Conservation (phyloP, 2,888 invertebrate genomes). For the Hydrotaea cyrtoneurina region DNA sequence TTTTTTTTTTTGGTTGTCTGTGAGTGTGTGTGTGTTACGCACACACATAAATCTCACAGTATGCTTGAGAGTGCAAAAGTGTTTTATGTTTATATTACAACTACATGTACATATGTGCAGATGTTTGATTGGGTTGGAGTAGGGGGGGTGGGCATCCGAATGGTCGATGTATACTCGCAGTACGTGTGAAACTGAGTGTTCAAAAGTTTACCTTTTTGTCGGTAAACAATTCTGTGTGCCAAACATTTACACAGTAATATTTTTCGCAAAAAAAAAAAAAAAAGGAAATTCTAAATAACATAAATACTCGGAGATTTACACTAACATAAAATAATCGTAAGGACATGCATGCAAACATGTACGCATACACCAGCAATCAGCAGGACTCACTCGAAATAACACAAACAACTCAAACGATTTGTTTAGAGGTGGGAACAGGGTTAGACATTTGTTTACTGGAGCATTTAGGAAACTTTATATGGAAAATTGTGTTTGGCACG, state of each 20-base stretch:
- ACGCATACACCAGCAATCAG: neutral
- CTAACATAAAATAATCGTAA: slow-evolving; percentile 31
- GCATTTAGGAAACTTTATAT: no score
- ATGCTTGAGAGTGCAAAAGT: slow-evolving; percentile 9
- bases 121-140: neutral
- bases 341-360: slow-evolving; percentile 5
- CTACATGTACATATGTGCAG: neutral
- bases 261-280: neutral
- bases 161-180: neutral
- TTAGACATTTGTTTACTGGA: no score
- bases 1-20: neutral
- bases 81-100: slow-evolving; percentile 24
- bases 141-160: neutral
- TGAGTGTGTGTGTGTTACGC: neutral
- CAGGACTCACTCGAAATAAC: neutral
- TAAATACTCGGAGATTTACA: slow-evolving; percentile 50
- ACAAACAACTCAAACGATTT: neutral
- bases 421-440: no score
- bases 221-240: slow-evolving; percentile 30
- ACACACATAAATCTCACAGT: slow-evolving; percentile 17
- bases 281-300: slow-evolving; percentile 24
- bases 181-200: neutral
- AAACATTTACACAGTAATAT: slow-evolving; percentile 47
- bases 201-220: slow-evolving; percentile 47
- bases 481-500: no score